Conservation (phyloP, 2,113 vertebrate genomes). For the Siniperca knerii region DNA sequence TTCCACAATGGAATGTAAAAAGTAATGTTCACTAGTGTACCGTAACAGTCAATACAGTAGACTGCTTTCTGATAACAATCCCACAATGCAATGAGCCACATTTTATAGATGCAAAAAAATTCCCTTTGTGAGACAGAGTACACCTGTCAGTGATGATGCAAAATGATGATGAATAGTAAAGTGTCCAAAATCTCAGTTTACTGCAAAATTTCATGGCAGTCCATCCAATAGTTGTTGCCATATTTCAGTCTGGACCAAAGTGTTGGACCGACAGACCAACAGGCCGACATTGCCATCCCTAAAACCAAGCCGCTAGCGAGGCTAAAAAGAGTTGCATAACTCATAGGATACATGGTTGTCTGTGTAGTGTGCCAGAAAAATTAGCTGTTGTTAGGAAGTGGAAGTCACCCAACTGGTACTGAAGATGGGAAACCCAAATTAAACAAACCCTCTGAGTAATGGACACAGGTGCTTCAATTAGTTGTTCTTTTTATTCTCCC, state of each 20-base stretch:
- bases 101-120: too few species aligned
- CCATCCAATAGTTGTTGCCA: not conserved
- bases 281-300: not conserved
- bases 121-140: too few species aligned
- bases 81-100: too few species aligned
- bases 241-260: not conserved
- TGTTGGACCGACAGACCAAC: not conserved
- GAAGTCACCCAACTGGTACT: too few species aligned
- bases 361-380: not conserved
- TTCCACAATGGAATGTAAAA: too few species aligned
- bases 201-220: too few species aligned
- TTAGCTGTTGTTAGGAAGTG: not conserved
- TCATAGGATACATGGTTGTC: not conserved
- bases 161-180: too few species aligned
- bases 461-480: conserved; percentile 4
- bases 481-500: not conserved
- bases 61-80: too few species aligned
- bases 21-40: too few species aligned
- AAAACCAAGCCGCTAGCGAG: not conserved
- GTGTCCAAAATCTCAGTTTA: too few species aligned
- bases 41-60: too few species aligned
- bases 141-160: too few species aligned
- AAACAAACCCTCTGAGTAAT: not conserved
- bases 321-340: not conserved
- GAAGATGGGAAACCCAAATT: not conserved